Evolutionary conservation across 2,797 vertebrate species (phyloP).

Genomic region (Ispidina lecontei): DNA sequence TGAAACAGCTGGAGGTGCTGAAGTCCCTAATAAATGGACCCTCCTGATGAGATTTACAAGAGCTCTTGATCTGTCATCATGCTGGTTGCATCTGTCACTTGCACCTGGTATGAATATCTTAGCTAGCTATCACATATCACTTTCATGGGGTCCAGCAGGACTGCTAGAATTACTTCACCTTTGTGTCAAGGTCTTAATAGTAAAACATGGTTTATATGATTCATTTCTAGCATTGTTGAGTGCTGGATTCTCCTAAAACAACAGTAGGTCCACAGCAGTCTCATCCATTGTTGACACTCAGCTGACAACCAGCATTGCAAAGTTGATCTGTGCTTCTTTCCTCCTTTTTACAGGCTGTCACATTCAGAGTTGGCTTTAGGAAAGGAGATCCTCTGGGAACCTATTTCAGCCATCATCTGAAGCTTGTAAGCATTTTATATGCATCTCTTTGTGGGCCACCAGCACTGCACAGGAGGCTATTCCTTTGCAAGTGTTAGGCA

Average conservation of each 20-base stretch:
- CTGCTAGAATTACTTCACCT: constrained; percentile 43
- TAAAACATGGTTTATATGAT: neutral
- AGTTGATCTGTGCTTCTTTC: neutral
- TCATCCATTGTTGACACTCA: fast-evolving
- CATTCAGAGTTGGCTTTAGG: neutral
- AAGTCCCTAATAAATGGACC: constrained; percentile 67
- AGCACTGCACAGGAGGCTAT: neutral
- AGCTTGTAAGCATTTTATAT: neutral
- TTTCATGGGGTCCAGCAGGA: constrained; percentile 35
- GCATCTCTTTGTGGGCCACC: neutral
- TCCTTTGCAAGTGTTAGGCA: neutral
- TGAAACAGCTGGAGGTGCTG: constrained; percentile 68
- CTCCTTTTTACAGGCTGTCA: neutral
- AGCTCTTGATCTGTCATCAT: constrained; percentile 55
- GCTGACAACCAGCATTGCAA: neutral
- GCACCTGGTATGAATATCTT: constrained; percentile 48
- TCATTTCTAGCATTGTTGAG: neutral
- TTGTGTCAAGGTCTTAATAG: neutral
- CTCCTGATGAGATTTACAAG: constrained; percentile 69
- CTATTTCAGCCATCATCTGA: neutral
- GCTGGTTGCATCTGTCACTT: constrained; percentile 53
- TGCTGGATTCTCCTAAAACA: constrained; percentile 1
- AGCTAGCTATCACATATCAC: neutral
- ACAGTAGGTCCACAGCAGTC: neutral
- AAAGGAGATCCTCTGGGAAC: neutral